Evolutionary conservation across 2,113 vertebrate species (phyloP), one percentile per base, ranked within the genome.

Genomic region (Echinops telfairi): DNA sequence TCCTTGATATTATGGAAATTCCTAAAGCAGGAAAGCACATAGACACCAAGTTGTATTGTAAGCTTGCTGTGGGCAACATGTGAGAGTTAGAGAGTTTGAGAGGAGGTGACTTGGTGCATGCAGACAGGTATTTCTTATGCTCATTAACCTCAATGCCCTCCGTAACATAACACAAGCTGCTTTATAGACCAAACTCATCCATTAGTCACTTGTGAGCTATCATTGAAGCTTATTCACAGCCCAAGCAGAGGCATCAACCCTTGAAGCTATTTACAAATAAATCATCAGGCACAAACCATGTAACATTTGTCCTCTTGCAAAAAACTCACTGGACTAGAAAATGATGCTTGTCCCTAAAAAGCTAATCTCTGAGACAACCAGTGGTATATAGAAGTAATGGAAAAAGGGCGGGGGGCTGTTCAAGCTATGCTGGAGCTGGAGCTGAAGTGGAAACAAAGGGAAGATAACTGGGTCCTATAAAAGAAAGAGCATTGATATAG

Each of bases 1-100:
- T 70, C n/a, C 19, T 68, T 89, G 75, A 57, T 78, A 73, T 89
- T 33, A 62, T 36, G 78, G 60, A 81, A 36, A 88, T 87, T 81
- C 60, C 90, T 82, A 23, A 84, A 73, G 20, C 68, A 82, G 64
- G 40, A 90, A 66, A 66, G 68, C n/a, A 88, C n/a, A 87, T 6
- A 83, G 64, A 80, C n/a, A 90, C 1, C 16, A 20, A 62, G 23
- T 6, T 31, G 0, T 58, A 62, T 43, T 12, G 6, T 64, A 57
- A 57, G 16, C 7, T 66, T 87, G 40, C 47, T 77, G 22, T 40
- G 27, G 76, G 25, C 79, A 79, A 38, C 81, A 43, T 62, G 62
- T 4, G 40, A 29, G 33, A 62, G 79, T 66, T 27, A 82, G 20
- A 40, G 78, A n/a, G 7, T 47, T 64, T 1, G 3, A 94, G 64